phyloP scores from a whole-genome alignment of 2,797 vertebrate species.

The Scomberomorus guttatus region DNA sequence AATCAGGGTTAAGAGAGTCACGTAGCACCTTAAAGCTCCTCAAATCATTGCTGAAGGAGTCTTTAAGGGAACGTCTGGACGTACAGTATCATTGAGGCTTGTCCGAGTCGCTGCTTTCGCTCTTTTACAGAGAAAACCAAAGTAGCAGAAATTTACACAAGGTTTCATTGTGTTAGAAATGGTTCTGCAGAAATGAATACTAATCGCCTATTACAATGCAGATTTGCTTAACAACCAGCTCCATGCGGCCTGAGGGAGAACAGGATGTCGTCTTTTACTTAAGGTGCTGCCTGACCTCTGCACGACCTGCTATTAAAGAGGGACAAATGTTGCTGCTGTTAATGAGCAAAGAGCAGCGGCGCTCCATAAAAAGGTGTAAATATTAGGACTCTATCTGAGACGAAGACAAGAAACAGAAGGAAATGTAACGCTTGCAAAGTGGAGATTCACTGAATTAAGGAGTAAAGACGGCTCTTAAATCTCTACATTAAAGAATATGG shows the following conservation, averaged over 20 bases:
- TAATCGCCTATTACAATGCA: constrained; percentile 76
- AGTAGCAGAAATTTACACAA: constrained; percentile 1
- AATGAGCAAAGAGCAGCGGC: constrained; percentile 59
- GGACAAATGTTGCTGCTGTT: constrained; percentile 66
- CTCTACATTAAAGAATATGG: no score
- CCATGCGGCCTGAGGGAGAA: constrained; percentile 58
- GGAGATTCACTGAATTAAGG: neutral
- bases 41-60: constrained; percentile 7
- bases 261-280: constrained; percentile 65
- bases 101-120: neutral
- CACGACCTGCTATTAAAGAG: constrained; percentile 63
- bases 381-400: constrained; percentile 44
- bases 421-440: neutral
- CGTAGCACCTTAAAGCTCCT: constrained; percentile 10
- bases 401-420: neutral
- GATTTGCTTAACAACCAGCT: constrained; percentile 72
- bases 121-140: constrained; percentile 11
- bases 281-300: constrained; percentile 67
- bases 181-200: constrained; percentile 68
- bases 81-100: neutral
- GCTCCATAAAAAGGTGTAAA: constrained; percentile 55
- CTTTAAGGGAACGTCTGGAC: neutral
- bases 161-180: constrained; percentile 49
- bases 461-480: neutral
- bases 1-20: constrained; percentile 18